phyloP scores from a whole-genome alignment of 2,113 vertebrate genomes.

The Eublepharis macularius region DNA sequence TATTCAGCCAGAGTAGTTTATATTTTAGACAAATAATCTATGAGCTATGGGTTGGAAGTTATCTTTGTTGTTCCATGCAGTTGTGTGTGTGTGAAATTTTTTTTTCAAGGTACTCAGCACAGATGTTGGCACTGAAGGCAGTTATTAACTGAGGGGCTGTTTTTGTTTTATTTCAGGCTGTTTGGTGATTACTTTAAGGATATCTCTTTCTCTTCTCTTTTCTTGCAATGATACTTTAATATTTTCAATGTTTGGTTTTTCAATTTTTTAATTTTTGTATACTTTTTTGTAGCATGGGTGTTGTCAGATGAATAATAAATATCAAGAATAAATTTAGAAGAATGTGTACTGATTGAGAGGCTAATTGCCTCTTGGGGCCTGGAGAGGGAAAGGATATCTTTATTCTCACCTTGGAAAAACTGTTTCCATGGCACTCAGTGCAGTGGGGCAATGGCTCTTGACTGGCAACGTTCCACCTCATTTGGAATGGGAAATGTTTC shows the following conservation, averaged over 20 bases:
- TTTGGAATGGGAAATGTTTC: not conserved
- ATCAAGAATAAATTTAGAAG: not conserved
- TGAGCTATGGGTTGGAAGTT: not conserved
- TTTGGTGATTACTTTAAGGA: not conserved
- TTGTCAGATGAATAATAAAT: not conserved
- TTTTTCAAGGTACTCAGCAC: not conserved
- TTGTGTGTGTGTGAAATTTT: not conserved
- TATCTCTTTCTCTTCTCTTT: not conserved
- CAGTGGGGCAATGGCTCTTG: not conserved
- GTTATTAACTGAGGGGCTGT: not conserved
- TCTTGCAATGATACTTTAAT: not conserved
- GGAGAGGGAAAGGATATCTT: not conserved
- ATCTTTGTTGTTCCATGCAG: not conserved
- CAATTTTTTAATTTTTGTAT: not conserved
- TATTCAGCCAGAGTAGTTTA: not conserved
- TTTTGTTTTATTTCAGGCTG: not conserved
- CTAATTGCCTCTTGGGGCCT: not conserved
- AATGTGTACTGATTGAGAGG: not conserved
- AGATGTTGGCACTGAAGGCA: not conserved
- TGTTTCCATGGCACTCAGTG: not conserved
- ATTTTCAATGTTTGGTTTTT: not conserved
- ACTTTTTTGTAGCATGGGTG: not conserved
- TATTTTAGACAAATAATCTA: not conserved
- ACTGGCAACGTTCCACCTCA: accelerated
- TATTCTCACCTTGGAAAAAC: not conserved